Evolutionary conservation across 2,113 vertebrate species (phyloP), one percentile per base, ranked within the genome.

Genomic region (Empidonax traillii): DNA sequence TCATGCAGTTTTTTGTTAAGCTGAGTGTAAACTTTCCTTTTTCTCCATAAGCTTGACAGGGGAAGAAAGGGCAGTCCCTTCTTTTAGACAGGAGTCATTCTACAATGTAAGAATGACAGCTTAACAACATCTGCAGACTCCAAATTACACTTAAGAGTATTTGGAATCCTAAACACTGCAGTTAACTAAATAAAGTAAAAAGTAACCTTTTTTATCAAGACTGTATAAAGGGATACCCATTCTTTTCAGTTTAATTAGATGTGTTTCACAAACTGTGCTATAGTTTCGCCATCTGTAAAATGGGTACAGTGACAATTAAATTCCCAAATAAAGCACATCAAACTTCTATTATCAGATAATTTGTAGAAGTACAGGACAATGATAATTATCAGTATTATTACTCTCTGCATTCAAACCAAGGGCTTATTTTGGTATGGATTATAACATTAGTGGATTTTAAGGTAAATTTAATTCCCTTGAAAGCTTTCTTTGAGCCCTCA

Each of bases 261-360:
- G 15, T 69, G 72, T 67, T 91, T 87, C 63, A 89, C 41, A 76
- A 69, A 15, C 21, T 44, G 14, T 82, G 35, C 74, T 78, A 72
- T 24, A 91, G 77, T 73, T 94, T 68, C 31, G 76, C 62, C 22
- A 76, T 43, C 80, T 93, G 51, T 91, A 75, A 82, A 94, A 95
- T 33, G 31, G 31, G 44, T 69, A 79, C 47, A 68, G 58, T n/a
- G 37, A 66, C 69, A 79, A 69, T 53, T 79, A 77, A 77, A 92
- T 84, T 86, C 30, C 47, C 30, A 56, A 1, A 2, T 62, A 80
- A 95, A 83, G 44, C 19, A 69, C 53, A 85, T 82, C n/a, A 49
- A 47, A 67, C 8, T 87, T 85, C 19, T 56, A 33, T 63, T 78
- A 56, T 31, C 39, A 77, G 19, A 47, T 41, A 83, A 84, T 61